These are phyloP conservation scores for Ypsolopha scabrella DNA, from an alignment of 2,888 invertebrate species.

Conservation along the genomic window DNA sequence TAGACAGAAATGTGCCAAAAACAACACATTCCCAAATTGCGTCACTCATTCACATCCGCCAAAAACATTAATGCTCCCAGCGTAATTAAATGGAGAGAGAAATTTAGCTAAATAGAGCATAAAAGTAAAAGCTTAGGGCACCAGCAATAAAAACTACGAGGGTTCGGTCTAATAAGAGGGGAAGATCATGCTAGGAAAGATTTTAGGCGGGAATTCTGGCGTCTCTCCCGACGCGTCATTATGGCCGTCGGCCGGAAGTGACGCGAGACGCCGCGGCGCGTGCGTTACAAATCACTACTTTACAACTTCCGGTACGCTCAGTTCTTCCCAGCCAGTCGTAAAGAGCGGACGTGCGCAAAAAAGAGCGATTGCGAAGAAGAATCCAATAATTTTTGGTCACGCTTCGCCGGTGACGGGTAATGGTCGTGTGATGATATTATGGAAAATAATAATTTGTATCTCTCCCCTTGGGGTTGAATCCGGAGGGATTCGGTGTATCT, in stretches of 20 bases:
- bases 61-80: slow-evolving; percentile 40
- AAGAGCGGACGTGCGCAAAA: slow-evolving; percentile 43
- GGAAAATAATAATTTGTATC: slow-evolving; percentile 64
- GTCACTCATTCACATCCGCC: slow-evolving; percentile 35
- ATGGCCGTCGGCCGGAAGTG: slow-evolving; percentile 53
- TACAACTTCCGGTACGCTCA: slow-evolving; percentile 64
- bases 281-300: slow-evolving; percentile 72
- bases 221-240: slow-evolving; percentile 40
- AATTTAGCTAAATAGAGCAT: slow-evolving; percentile 59
- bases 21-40: slow-evolving; percentile 25
- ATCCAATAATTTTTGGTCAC: slow-evolving; percentile 57
- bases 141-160: slow-evolving; percentile 31
- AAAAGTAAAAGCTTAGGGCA: slow-evolving; percentile 46
- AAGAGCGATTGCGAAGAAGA: slow-evolving; percentile 12
- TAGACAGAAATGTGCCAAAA: slow-evolving; percentile 19
- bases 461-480: slow-evolving; percentile 27
- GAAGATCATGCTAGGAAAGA: slow-evolving; percentile 14
- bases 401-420: slow-evolving; percentile 46
- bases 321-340: slow-evolving; percentile 33
- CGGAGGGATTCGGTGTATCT: slow-evolving; percentile 15
- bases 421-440: slow-evolving; percentile 63
- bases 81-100: slow-evolving; percentile 58
- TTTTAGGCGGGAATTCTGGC: slow-evolving; percentile 22
- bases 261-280: slow-evolving; percentile 64
- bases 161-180: slow-evolving; percentile 14